These are phyloP conservation scores for Glaucomys volans DNA, from an alignment of 2,113 vertebrate species.

Conservation along the genomic window DNA sequence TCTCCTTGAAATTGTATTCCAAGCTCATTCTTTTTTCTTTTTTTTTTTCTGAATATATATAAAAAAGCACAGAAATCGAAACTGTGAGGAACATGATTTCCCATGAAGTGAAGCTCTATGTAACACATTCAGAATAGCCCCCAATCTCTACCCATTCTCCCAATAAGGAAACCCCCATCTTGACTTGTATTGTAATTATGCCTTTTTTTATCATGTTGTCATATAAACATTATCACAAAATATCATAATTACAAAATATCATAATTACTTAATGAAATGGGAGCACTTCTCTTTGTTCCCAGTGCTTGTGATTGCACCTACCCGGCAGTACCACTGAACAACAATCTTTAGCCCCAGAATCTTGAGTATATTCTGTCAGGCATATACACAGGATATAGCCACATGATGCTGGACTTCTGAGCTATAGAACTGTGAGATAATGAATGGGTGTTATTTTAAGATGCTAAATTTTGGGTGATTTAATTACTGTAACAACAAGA, in stretches of 20 bases:
- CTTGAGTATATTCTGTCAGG: not conserved
- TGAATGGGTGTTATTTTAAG: not conserved
- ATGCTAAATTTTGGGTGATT: not conserved
- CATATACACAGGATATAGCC: not conserved
- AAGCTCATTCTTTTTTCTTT: not conserved
- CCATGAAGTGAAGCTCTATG: not conserved
- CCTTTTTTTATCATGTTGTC: constrained; percentile 6
- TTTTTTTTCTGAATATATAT: not conserved
- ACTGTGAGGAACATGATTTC: not conserved
- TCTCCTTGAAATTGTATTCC: not conserved
- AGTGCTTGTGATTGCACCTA: no score
- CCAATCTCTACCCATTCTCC: not conserved
- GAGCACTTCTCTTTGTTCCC: not conserved
- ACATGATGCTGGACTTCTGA: not conserved
- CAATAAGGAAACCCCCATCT: not conserved
- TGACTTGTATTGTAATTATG: not conserved
- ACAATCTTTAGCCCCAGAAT: not conserved
- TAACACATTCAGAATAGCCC: not conserved
- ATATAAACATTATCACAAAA: not conserved
- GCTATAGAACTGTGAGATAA: not conserved
- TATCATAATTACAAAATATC: not conserved
- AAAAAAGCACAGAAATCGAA: not conserved
- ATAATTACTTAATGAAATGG: not conserved
- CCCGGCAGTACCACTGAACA: not conserved
- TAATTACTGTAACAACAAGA: not conserved